These are phyloP conservation scores for Albula goreensis DNA, from an alignment of 2,113 vertebrate species.

Conservation along the genomic window DNA sequence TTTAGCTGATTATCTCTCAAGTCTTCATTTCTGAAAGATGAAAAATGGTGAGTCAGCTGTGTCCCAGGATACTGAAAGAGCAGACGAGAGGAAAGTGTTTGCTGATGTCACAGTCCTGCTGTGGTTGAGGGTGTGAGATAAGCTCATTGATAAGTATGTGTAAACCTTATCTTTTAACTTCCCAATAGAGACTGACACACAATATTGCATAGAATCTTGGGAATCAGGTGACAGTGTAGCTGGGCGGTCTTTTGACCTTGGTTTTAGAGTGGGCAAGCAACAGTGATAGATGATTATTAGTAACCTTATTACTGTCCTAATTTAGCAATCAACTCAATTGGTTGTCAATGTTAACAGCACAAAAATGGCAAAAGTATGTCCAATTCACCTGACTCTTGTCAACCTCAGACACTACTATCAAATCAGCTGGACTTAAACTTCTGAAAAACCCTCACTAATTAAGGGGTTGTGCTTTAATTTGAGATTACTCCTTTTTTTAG, in stretches of 20 bases:
- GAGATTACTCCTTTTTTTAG: no score
- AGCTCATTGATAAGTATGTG: background rate
- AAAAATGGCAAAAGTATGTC: no score
- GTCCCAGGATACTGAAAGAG: background rate
- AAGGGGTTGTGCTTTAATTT: no score
- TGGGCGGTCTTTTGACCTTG: background rate
- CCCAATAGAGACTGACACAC: background rate
- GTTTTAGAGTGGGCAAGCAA: background rate
- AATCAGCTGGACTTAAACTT: no score
- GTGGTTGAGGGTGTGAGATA: background rate
- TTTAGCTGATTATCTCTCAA: constrained; percentile 9
- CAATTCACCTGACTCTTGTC: no score
- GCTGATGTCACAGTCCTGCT: background rate
- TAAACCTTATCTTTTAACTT: background rate
- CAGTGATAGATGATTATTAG: background rate
- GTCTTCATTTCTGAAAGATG: background rate
- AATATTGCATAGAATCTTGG: background rate
- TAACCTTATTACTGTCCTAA: background rate
- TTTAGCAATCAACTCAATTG: background rate
- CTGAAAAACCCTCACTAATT: no score
- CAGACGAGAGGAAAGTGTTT: background rate
- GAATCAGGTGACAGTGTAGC: background rate
- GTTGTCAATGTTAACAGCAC: no score
- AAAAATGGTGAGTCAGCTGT: background rate
- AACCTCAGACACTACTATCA: no score